Evolutionary conservation across 2,888 invertebrate species (phyloP).

Genomic region (Mythimna ferrago): DNA sequence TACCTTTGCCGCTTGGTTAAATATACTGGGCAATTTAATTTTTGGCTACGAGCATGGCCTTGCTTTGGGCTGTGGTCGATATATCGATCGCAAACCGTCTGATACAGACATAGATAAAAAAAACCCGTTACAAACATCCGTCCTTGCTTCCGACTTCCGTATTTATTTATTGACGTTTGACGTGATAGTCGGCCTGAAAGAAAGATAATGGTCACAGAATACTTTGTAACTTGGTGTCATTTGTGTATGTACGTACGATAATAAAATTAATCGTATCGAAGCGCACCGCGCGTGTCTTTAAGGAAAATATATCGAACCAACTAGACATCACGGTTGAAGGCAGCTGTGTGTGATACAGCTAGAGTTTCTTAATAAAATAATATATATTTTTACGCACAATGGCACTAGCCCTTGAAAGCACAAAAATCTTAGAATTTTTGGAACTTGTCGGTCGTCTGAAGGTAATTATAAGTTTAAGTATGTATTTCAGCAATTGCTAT

Average conservation of each 20-base stretch:
- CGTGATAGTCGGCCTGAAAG: neutral
- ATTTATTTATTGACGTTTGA: conserved; percentile 8
- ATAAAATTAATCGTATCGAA: conserved; percentile 32
- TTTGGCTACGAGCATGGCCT: neutral
- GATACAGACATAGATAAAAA: neutral
- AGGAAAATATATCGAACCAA: conserved; percentile 6
- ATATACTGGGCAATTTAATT: neutral
- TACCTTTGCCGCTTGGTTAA: neutral
- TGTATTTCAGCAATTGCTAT: neutral
- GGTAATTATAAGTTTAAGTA: conserved; percentile 80
- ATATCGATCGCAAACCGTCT: neutral
- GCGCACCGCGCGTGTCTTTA: neutral
- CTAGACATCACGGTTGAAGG: neutral
- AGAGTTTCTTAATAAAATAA: conserved; percentile 23
- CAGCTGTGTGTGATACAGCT: conserved; percentile 11
- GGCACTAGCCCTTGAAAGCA: conserved; percentile 80
- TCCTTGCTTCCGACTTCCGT: conserved; percentile 9
- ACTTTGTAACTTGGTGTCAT: neutral
- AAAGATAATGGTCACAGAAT: too few relatives aligned
- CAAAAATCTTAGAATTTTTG: conserved; percentile 92
- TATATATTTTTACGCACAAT: conserved; percentile 63
- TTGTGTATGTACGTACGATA: neutral
- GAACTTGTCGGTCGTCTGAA: conserved; percentile 93
- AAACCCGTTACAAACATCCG: neutral
- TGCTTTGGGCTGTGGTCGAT: neutral